Base-by-base conservation (phyloP, 2,113 vertebrate genomes). In the Lagopus muta region DNA sequence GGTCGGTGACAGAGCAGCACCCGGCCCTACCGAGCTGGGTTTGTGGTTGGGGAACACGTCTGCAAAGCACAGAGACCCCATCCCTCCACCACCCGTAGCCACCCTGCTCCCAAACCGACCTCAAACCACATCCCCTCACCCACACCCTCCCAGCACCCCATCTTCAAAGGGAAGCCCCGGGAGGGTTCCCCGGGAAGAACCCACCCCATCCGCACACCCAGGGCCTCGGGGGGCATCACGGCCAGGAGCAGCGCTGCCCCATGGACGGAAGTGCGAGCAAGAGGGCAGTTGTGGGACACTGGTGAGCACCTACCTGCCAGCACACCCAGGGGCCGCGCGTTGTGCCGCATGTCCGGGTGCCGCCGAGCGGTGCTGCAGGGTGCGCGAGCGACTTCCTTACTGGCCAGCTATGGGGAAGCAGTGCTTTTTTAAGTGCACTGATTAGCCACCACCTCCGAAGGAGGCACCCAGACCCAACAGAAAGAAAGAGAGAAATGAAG, bases 331-430 rank as follows among this genome's bases (percentile, higher is more conserved):
- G 81, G 84, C 90, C 38, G 65, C 58, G 82, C 8, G 67, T 67
- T 30, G 24, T 72, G 52, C 95, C 92, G 93, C 97, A 97, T 97
- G 93, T 95, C 97, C 89, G 34, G 93, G 60, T 45, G 82, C 50
- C 55, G 55, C 52, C 6, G 90, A 47, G 38, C 21, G 50, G 82
- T 65, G 90, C 88, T 48, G 95, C 84, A 60, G 70, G 73, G 88
- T 19, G 74, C 50, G 50, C 67, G 8, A 72, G 47, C 15, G 7
- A 90, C 96, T 96, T 97, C 95, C 94, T 93, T 77, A 78, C 19
- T 71, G 95, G 62, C 36, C 14, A 10, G 66, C 55, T 34, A 96
- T 30, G 93, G 96, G 96, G 95, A 96, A 96, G 93, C 82, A 32
- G 82, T 21, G 20, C 70, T 69, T 94, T 96, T 92, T 95, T 95